A percentile compares a stretch with the other conserved stretches of the same genome.
These are phyloP conservation scores for Dasypus novemcinctus DNA, from an alignment of 2,113 vertebrate genomes.

Conservation along the genomic window DNA sequence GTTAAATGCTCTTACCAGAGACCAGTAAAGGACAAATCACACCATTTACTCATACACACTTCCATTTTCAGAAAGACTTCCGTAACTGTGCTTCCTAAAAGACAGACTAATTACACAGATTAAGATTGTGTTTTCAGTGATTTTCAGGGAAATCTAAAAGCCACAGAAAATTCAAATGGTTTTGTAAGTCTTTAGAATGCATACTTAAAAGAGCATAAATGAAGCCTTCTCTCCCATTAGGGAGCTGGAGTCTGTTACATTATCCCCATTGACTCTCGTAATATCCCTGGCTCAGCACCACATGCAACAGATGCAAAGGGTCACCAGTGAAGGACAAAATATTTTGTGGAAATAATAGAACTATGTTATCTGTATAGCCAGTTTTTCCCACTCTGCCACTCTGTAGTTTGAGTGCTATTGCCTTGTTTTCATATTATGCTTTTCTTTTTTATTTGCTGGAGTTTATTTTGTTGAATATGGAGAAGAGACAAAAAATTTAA, in stretches of 20 bases:
- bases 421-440: constrained; percentile 46
- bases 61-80: constrained; percentile 27
- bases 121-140: constrained; percentile 34
- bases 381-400: constrained; percentile 23
- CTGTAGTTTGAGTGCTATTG: not conserved
- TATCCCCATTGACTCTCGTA: constrained; percentile 73
- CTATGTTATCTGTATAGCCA: constrained; percentile 50
- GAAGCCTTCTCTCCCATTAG: constrained; percentile 64
- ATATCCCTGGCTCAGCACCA: constrained; percentile 73
- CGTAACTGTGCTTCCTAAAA: constrained; percentile 37
- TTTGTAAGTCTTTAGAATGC: constrained; percentile 58
- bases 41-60: constrained; percentile 3
- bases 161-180: constrained; percentile 17
- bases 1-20: not conserved
- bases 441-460: constrained; percentile 58
- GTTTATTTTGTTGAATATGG: constrained; percentile 60
- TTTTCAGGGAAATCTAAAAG: constrained; percentile 63
- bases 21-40: not conserved
- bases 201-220: constrained; percentile 27
- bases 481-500: constrained; percentile 6
- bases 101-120: constrained; percentile 54
- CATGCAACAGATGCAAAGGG: constrained; percentile 75
- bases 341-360: constrained; percentile 73
- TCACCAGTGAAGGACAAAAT: constrained; percentile 74
- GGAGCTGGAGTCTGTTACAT: constrained; percentile 71